phyloP scores from a whole-genome alignment of 2,888 invertebrate genomes.

The Bhutanitis thaidina region DNA sequence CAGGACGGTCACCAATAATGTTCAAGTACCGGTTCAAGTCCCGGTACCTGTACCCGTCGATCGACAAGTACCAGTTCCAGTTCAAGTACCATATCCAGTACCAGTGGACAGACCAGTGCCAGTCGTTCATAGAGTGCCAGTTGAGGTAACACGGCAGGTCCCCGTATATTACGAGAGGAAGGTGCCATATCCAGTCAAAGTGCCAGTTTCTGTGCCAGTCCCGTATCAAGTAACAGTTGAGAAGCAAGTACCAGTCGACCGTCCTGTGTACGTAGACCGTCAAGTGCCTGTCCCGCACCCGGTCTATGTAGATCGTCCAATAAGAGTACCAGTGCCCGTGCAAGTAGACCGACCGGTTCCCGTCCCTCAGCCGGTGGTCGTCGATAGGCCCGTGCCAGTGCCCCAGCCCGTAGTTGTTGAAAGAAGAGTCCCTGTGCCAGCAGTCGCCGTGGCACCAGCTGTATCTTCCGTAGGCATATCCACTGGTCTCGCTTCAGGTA shows the following conservation, averaged over 20 bases:
- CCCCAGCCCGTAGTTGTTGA: slow-evolving; percentile 58
- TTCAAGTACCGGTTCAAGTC: slow-evolving; percentile 57
- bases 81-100: slow-evolving; percentile 75
- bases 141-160: slow-evolving; percentile 70
- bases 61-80: slow-evolving; percentile 69
- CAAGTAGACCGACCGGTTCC: slow-evolving; percentile 75
- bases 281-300: slow-evolving; percentile 73
- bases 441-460: slow-evolving; percentile 25
- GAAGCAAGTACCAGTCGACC: slow-evolving; percentile 78
- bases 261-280: slow-evolving; percentile 80
- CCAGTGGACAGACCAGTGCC: slow-evolving; percentile 75
- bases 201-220: slow-evolving; percentile 76
- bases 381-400: slow-evolving; percentile 51
- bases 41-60: slow-evolving; percentile 52
- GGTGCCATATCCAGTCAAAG: slow-evolving; percentile 73
- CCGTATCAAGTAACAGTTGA: slow-evolving; percentile 81
- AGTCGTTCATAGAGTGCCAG: slow-evolving; percentile 74
- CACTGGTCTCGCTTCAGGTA: slow-evolving; percentile 8
- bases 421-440: slow-evolving; percentile 40
- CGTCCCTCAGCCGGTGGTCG: slow-evolving; percentile 43
- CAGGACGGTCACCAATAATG: slow-evolving; percentile 65
- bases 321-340: slow-evolving; percentile 81
- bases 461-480: slow-evolving; percentile 19
- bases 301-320: slow-evolving; percentile 77
- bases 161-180: slow-evolving; percentile 71